Evolutionary conservation across 2,113 vertebrate species (phyloP), one percentile per base, ranked within the genome.

Genomic region (Cardinalis cardinalis): DNA sequence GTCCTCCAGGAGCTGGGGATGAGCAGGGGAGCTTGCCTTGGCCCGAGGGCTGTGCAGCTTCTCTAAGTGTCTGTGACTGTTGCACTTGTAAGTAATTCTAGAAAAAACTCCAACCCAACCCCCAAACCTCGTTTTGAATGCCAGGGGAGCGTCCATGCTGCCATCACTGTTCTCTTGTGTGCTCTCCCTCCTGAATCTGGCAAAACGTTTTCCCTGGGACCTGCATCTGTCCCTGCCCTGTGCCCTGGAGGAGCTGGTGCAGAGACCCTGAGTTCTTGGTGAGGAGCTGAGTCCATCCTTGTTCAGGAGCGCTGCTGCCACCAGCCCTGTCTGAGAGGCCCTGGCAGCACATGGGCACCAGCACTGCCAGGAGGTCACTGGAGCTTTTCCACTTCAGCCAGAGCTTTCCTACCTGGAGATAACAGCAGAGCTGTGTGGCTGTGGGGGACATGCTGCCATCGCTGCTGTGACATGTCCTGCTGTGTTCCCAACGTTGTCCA

Each of bases 401-500:
- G 17, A 34, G 60, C 70, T 58, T 66, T 41, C 43, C 40, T 28
- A 0, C 1, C 0, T 38, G 71, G 23, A 16, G 66, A 56, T 60
- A 72, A 32, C 44, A 81, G 34, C 49, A 48, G n/a, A 55, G 10
- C 5, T 24, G 9, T 16, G 26, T 11, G 26, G 31, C 38, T 1
- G 5, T n/a, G 61, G 40, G 34, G 31, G 28, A 6, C 40, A 6
- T 0, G 0, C 65, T 81, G 55, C 32, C 43, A 2, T 44, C 6
- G 9, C 56, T 55, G 55, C 10, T 61, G 29, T 18, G 74, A 18
- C 34, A 15, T 12, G 19, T 53, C 48, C 64, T 52, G 1, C 96
- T 2, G 71, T 38, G 83, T 80, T 95, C 93, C 94, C 89, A 49
- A 85, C 75, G 41, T 97, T 96, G 83, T 94, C 84, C 91, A 81